These are phyloP conservation scores for Bellardia bayeri DNA, from an alignment of 2,888 invertebrate species.

Conservation along the genomic window DNA sequence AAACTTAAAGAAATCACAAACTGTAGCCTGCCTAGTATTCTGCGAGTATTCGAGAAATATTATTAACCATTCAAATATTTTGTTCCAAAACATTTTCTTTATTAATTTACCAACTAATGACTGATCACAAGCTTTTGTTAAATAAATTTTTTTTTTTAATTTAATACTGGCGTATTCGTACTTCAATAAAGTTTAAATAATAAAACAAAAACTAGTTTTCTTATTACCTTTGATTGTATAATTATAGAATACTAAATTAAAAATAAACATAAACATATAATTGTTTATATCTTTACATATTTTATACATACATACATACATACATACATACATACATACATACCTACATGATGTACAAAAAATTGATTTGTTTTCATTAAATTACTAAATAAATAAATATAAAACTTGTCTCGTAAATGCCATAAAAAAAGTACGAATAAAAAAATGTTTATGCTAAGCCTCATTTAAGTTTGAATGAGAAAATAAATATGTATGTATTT, in stretches of 20 bases:
- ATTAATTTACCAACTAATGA: conserved; percentile 5
- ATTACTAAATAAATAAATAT: conserved; percentile 13
- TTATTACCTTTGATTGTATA: neutral
- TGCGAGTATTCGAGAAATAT: no score
- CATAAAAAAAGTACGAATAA: conserved; percentile 25
- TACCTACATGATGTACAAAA: neutral
- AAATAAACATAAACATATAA: neutral
- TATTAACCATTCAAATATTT: neutral
- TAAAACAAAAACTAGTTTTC: conserved; percentile 16
- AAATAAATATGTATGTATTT: neutral
- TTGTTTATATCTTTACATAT: neutral
- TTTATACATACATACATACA: no score
- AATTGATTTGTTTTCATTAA: neutral
- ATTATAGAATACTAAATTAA: neutral
- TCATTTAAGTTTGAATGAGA: conserved; percentile 31
- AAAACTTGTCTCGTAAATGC: conserved; percentile 50
- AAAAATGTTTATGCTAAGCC: conserved; percentile 8
- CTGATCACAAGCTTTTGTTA: neutral
- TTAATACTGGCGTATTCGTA: neutral
- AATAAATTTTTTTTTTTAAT: conserved; percentile 29
- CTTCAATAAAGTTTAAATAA: conserved; percentile 21
- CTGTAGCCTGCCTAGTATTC: no score
- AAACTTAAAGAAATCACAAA: neutral
- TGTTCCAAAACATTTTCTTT: neutral
- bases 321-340: neutral